A percentile compares a stretch with the other conserved stretches of the same genome.
Conservation (phyloP, 2,113 vertebrate species). For the Pheucticus melanocephalus region DNA sequence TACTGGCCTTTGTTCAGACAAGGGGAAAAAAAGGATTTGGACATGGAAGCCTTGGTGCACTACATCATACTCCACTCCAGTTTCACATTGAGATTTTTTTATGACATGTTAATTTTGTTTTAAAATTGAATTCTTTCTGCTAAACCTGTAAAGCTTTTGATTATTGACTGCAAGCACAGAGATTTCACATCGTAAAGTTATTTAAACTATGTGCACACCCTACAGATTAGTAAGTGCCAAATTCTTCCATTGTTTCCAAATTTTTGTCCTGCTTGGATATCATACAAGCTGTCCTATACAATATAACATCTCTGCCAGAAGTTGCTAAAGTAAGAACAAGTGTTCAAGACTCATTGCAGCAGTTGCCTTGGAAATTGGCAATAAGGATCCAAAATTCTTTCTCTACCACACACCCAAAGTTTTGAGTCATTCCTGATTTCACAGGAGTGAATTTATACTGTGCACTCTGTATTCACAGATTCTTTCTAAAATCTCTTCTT, state of each 20-base stretch:
- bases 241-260: background rate
- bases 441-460: background rate
- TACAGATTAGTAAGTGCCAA: background rate
- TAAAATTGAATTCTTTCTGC: background rate
- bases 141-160: slow-evolving; percentile 15
- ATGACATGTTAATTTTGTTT: background rate
- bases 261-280: background rate
- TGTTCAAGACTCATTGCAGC: background rate
- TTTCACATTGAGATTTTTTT: background rate
- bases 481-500: background rate
- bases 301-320: background rate
- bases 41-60: background rate
- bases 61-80: background rate
- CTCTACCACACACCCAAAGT: background rate
- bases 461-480: background rate
- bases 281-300: background rate
- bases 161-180: background rate
- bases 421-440: background rate
- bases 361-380: slow-evolving; percentile 10
- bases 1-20: background rate
- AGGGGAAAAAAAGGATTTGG: background rate
- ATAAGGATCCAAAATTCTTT: background rate
- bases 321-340: background rate
- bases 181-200: background rate
- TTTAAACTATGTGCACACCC: background rate